Conservation (phyloP, 2,113 vertebrate genomes). For the Centropus bengalensis region DNA sequence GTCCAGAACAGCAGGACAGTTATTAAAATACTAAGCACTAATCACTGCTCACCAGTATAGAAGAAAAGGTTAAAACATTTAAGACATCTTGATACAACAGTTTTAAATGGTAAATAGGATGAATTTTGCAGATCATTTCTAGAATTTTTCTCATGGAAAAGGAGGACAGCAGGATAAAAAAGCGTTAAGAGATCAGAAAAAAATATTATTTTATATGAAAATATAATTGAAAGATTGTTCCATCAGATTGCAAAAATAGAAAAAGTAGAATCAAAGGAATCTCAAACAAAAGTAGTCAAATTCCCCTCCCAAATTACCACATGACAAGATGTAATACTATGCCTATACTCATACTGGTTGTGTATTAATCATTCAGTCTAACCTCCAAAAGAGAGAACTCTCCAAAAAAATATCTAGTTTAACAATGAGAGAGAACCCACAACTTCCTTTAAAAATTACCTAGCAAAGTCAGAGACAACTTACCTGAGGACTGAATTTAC, state of each 20-base stretch:
- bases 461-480: background rate
- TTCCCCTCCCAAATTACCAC: background rate
- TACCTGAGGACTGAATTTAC: background rate
- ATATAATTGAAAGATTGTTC: background rate
- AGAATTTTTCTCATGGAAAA: background rate
- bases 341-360: background rate
- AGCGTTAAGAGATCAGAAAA: background rate
- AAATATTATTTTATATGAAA: background rate
- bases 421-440: background rate
- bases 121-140: background rate
- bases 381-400: background rate
- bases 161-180: background rate
- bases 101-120: background rate
- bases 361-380: background rate
- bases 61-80: background rate
- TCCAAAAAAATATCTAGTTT: background rate
- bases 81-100: background rate
- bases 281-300: background rate
- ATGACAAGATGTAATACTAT: background rate
- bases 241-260: background rate
- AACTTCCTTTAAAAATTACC: background rate
- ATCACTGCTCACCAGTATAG: background rate
- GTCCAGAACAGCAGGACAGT: background rate
- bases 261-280: background rate
- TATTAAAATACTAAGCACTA: background rate